Conservation (phyloP, 2,113 vertebrate species). For the Mastomys coucha region DNA sequence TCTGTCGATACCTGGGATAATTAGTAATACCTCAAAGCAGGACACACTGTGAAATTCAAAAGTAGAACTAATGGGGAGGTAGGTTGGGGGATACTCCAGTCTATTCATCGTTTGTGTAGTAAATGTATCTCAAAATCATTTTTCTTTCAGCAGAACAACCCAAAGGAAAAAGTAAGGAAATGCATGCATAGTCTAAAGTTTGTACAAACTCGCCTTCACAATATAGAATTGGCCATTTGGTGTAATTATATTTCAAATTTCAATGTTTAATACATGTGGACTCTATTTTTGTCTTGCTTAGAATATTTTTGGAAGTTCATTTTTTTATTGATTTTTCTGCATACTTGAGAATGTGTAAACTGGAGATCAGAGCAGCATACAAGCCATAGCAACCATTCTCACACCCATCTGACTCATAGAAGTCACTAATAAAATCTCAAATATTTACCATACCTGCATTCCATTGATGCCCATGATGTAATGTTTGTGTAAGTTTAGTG, state of each 20-base stretch:
- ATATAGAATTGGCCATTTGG: neutral
- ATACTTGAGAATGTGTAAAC: neutral
- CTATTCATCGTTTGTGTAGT: neutral
- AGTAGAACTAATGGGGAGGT: rapidly evolving
- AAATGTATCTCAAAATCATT: neutral
- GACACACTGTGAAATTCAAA: neutral
- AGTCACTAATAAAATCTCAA: neutral
- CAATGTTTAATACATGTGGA: neutral
- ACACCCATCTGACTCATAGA: neutral
- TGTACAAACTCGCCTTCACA: neutral
- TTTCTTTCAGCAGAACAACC: conserved; percentile 68
- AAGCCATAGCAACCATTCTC: neutral
- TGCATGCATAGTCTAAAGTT: conserved; percentile 25
- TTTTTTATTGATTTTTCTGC: neutral
- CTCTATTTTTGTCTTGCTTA: neutral
- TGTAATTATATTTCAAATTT: neutral
- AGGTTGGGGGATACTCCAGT: neutral
- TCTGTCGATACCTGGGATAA: neutral
- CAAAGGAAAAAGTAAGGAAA: conserved; percentile 82
- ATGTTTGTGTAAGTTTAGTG: neutral
- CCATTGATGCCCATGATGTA: neutral
- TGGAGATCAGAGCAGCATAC: neutral
- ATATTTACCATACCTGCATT: neutral
- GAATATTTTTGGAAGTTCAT: neutral
- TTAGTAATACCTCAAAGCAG: neutral